Conservation (phyloP, 2,888 invertebrate genomes). For the Conops quadrifasciatus region DNA sequence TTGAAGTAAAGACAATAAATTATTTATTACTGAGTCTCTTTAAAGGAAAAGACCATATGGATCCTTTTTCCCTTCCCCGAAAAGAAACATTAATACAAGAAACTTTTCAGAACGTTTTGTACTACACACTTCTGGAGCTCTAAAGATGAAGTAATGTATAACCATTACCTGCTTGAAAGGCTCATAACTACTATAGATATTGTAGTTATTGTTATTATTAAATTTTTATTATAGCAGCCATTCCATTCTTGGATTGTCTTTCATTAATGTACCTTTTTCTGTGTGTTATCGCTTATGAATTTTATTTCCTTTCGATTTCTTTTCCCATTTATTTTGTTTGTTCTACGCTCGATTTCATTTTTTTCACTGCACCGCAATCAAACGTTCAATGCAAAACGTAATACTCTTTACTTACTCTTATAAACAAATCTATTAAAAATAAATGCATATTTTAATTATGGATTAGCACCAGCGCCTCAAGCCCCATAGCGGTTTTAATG, state of each 20-base stretch:
- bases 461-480: slow-evolving; percentile 77
- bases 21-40: too few species aligned
- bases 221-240: slow-evolving; percentile 44
- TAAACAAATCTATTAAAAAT: slow-evolving; percentile 39
- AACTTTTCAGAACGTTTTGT: too few species aligned
- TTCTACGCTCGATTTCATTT: slow-evolving; percentile 32
- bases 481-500: slow-evolving; percentile 92
- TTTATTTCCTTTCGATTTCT: slow-evolving; percentile 46
- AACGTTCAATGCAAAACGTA: slow-evolving; percentile 44
- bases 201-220: slow-evolving; percentile 50
- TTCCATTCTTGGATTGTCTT: slow-evolving; percentile 39
- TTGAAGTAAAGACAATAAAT: too few species aligned
- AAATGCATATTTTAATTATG: slow-evolving; percentile 61
- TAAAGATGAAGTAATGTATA: too few species aligned
- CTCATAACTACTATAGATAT: slow-evolving; percentile 40
- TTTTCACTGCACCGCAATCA: slow-evolving; percentile 39
- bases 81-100: too few species aligned
- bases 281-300: slow-evolving; percentile 26
- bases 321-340: slow-evolving; percentile 46
- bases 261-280: slow-evolving; percentile 42
- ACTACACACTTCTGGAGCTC: too few species aligned
- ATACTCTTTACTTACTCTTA: slow-evolving; percentile 42
- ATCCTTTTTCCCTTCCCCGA: too few species aligned
- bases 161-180: slow-evolving; percentile 7
- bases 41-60: too few species aligned